phyloP scores from a whole-genome alignment of 2,888 invertebrate genomes.

The Callyntrura sp. region DNA sequence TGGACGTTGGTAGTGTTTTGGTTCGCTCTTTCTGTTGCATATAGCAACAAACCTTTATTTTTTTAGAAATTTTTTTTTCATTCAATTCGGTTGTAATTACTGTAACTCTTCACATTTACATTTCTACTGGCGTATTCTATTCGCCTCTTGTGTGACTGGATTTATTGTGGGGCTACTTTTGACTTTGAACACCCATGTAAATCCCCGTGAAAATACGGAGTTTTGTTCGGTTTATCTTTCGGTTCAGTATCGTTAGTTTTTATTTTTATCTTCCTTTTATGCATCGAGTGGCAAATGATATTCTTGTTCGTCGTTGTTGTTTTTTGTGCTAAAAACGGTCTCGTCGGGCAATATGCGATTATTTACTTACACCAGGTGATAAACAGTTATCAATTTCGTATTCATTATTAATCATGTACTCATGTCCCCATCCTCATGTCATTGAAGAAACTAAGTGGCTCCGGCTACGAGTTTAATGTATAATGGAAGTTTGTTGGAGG shows the following conservation, averaged over 20 bases:
- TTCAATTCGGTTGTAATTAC: background rate
- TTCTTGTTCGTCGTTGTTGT: background rate
- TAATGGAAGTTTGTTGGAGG: constrained; percentile 52
- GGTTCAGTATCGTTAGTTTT: background rate
- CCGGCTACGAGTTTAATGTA: constrained; percentile 40
- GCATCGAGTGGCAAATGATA: background rate
- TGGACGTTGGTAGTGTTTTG: constrained; percentile 22
- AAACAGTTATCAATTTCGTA: constrained; percentile 21
- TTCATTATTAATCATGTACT: constrained; percentile 21
- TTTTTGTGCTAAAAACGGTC: background rate
- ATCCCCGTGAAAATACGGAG: background rate
- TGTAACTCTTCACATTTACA: background rate
- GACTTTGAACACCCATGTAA: background rate
- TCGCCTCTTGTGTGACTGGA: background rate
- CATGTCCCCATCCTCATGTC: background rate
- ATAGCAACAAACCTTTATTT: background rate
- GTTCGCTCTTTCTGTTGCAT: constrained; percentile 9
- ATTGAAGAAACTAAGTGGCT: constrained; percentile 26
- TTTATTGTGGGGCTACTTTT: background rate
- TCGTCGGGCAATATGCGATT: background rate
- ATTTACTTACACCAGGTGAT: constrained; percentile 14
- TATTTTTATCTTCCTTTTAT: background rate
- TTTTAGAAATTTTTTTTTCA: background rate
- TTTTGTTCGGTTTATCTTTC: background rate
- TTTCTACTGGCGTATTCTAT: background rate